Percentiles rank a stretch among this genome's conserved stretches.
These are phyloP conservation scores for Cyrtonyx montezumae DNA, from an alignment of 2,113 vertebrate genomes.

Conservation along the genomic window DNA sequence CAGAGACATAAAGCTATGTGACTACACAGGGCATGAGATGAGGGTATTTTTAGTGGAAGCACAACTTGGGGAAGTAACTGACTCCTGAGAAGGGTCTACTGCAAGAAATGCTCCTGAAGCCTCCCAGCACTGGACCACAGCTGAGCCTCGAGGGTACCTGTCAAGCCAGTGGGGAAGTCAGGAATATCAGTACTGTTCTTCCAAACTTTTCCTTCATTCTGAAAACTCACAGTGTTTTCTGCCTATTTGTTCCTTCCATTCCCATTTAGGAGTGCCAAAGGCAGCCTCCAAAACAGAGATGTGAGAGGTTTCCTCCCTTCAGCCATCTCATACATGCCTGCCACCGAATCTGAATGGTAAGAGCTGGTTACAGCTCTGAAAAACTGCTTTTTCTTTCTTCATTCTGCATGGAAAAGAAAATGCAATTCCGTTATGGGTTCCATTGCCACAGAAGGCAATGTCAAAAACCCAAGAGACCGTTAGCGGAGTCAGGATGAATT, in stretches of 20 bases:
- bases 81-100: conserved; percentile 30
- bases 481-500: not conserved
- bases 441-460: not conserved
- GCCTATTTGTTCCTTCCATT: not conserved
- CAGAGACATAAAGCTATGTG: conserved; percentile 24
- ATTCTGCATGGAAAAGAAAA: not conserved
- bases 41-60: conserved; percentile 46
- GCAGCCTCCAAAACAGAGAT: rapidly evolving
- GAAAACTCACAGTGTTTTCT: not conserved
- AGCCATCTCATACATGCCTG: rapidly evolving
- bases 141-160: not conserved
- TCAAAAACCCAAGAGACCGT: not conserved
- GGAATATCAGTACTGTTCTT: not conserved
- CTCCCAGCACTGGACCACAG: not conserved
- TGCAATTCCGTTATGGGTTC: not conserved
- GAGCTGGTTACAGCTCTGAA: not conserved
- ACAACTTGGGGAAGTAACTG: not conserved
- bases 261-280: not conserved
- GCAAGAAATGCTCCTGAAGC: rapidly evolving
- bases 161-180: not conserved
- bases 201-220: not conserved
- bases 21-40: conserved; percentile 27
- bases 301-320: rapidly evolving
- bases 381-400: not conserved
- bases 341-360: rapidly evolving